Evolutionary conservation across 2,113 vertebrate genomes (phyloP).

Genomic region (Gasterosteus aculeatus): DNA sequence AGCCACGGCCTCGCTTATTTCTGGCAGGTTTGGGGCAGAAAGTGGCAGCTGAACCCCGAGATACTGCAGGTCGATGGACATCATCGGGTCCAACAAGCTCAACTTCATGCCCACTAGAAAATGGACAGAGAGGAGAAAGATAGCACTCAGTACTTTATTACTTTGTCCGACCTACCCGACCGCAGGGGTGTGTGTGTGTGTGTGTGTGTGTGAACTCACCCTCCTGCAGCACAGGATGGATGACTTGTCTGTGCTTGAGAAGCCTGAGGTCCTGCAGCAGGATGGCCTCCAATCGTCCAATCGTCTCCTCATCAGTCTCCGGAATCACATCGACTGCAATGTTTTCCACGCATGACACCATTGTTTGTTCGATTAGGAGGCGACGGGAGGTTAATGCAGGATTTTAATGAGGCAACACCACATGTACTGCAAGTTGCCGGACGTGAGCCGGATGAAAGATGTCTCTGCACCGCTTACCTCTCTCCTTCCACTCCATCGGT

Average conservation of each 20-base stretch:
- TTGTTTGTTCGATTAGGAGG: too few species aligned
- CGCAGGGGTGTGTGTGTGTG: background rate
- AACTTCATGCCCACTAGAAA: constrained; percentile 90
- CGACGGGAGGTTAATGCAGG: background rate
- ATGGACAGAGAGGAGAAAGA: background rate
- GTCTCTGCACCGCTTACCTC: constrained; percentile 21
- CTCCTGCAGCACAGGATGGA: constrained; percentile 91
- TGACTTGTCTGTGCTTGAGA: constrained; percentile 89
- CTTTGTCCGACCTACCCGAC: constrained; percentile 5
- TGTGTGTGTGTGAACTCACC: constrained; percentile 75
- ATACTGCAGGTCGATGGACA: constrained; percentile 90
- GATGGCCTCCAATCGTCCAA: constrained; percentile 64
- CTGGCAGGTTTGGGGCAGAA: constrained; percentile 71
- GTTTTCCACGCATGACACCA: background rate
- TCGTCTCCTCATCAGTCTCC: constrained; percentile 55
- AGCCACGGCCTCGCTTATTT: background rate
- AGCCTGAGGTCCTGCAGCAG: constrained; percentile 85
- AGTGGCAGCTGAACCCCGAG: constrained; percentile 88
- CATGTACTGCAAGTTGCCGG: background rate
- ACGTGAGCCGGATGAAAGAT: background rate
- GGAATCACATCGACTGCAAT: constrained; percentile 23
- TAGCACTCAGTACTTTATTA: constrained; percentile 5
- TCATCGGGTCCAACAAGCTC: constrained; percentile 85
- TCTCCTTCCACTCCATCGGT: constrained; percentile 50
- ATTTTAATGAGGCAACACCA: background rate